Percentiles rank a stretch among this genome's conserved stretches.
phyloP scores from a whole-genome alignment of 2,888 invertebrate genomes.

The Eulithis testata region DNA sequence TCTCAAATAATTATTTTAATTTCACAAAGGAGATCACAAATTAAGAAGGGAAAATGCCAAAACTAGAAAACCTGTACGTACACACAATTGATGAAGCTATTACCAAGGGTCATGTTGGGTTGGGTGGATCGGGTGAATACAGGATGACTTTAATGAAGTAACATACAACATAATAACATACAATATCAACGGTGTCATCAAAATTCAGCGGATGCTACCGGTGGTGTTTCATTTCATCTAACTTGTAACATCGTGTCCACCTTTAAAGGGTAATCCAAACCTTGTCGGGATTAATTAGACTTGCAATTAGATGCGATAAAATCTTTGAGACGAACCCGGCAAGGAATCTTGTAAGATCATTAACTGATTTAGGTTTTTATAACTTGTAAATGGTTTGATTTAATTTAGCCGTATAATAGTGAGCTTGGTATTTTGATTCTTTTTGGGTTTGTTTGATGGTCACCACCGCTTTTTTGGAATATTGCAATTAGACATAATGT shows the following conservation, averaged over 20 bases:
- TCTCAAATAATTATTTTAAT: too few relatives aligned
- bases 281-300: slow-evolving; percentile 57
- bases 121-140: background rate
- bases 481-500: slow-evolving; percentile 11
- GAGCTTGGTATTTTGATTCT: slow-evolving; percentile 15
- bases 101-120: background rate
- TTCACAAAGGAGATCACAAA: too few relatives aligned
- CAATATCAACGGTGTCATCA: slow-evolving; percentile 19
- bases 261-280: slow-evolving; percentile 51
- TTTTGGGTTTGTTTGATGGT: slow-evolving; percentile 17
- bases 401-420: slow-evolving; percentile 28
- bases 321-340: slow-evolving; percentile 43
- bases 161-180: slow-evolving; percentile 1
- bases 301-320: slow-evolving; percentile 56
- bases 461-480: slow-evolving; percentile 6
- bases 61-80: background rate
- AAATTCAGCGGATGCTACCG: slow-evolving; percentile 35
- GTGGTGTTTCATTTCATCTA: slow-evolving; percentile 33
- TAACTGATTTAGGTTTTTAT: slow-evolving; percentile 30
- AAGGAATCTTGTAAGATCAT: slow-evolving; percentile 46
- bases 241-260: slow-evolving; percentile 47
- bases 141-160: background rate
- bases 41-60: too few relatives aligned
- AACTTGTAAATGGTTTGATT: slow-evolving; percentile 25
- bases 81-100: background rate